phyloP scores from a whole-genome alignment of 2,113 vertebrate species.

The Eonycteris spelaea region DNA sequence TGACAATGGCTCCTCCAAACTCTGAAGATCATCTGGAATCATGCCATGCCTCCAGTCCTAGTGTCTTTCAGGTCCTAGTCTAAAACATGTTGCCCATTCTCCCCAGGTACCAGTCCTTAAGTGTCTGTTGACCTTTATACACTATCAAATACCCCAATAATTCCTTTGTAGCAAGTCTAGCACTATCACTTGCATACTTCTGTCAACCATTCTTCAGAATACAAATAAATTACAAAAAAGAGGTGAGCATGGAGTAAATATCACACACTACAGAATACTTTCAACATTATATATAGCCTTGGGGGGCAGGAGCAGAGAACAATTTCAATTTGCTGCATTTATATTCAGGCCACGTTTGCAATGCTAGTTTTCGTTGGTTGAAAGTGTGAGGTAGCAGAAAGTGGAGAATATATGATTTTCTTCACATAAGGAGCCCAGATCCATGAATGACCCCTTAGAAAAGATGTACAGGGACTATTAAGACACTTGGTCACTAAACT shows the following conservation, averaged over 20 bases:
- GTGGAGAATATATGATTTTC: background rate
- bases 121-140: background rate
- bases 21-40: background rate
- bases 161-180: background rate
- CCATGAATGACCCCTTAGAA: background rate
- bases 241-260: background rate
- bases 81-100: background rate
- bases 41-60: background rate
- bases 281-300: background rate
- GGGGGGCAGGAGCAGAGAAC: background rate
- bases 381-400: background rate
- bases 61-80: background rate
- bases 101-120: background rate
- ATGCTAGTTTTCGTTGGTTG: background rate
- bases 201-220: background rate
- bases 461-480: background rate
- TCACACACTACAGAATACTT: background rate
- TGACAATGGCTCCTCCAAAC: too few relatives aligned
- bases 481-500: background rate
- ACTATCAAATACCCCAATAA: too few relatives aligned
- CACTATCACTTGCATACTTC: background rate
- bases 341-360: background rate
- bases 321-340: background rate
- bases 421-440: background rate
- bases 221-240: background rate